These are phyloP conservation scores for Ostrea edulis DNA, from an alignment of 1,140 invertebrate genomes.

Conservation along the genomic window DNA sequence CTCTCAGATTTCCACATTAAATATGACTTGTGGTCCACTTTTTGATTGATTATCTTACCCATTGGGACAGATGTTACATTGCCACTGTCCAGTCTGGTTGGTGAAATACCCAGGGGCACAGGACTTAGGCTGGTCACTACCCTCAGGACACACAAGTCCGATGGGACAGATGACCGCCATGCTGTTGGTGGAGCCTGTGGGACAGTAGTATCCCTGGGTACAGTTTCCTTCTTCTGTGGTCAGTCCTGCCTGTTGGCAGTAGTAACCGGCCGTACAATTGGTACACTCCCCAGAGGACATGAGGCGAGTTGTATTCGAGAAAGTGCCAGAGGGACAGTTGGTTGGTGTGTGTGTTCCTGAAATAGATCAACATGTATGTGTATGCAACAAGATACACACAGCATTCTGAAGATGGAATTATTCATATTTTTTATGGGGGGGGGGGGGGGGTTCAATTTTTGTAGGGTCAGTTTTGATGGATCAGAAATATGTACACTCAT, in stretches of 20 bases:
- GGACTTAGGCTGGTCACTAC: conserved; percentile 67
- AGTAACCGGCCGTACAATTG: conserved; percentile 73
- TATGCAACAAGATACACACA: too few species aligned
- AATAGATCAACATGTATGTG: background rate
- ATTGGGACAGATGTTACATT: conserved; percentile 74
- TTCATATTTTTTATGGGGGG: too few species aligned
- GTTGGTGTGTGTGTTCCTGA: conserved; percentile 74
- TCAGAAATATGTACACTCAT: too few species aligned
- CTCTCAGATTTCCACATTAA: too few species aligned
- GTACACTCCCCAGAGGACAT: conserved; percentile 66
- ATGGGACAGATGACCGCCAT: conserved; percentile 71
- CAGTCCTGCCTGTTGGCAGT: conserved; percentile 73
- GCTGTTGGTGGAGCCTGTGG: conserved; percentile 68
- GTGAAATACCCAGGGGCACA: conserved; percentile 73
- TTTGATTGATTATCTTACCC: conserved; percentile 62
- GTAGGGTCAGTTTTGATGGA: too few species aligned
- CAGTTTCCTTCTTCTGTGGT: conserved; percentile 71
- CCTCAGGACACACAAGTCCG: conserved; percentile 73
- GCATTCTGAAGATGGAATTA: too few species aligned
- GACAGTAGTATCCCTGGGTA: conserved; percentile 76
- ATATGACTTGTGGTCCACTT: too few species aligned
- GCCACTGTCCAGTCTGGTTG: conserved; percentile 69
- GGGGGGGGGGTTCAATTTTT: too few species aligned
- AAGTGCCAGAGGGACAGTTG: conserved; percentile 74
- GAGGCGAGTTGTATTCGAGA: conserved; percentile 72